A percentile compares a stretch with the other conserved stretches of the same genome.
Evolutionary conservation across 1,140 invertebrate species (phyloP).

Genomic region (Penaeus vannamei): DNA sequence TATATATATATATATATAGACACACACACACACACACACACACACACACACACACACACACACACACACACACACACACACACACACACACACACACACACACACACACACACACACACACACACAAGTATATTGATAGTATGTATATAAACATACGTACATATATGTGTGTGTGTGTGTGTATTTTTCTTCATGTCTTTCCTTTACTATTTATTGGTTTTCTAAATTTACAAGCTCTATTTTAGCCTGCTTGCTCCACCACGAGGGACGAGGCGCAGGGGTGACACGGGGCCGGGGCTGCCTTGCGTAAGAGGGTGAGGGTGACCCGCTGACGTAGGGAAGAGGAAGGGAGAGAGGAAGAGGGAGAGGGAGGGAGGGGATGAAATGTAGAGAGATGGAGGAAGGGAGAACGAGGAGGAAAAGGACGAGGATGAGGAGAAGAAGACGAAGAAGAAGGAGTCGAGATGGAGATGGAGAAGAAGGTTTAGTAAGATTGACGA

Average conservation of each 20-base stretch:
- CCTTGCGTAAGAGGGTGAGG: conserved; percentile 36
- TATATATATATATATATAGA: conserved; percentile 26
- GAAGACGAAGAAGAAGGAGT: not conserved
- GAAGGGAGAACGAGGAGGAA: not conserved
- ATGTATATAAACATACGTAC: too few relatives aligned
- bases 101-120: not conserved
- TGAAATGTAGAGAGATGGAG: too few relatives aligned
- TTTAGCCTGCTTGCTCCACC: too few relatives aligned
- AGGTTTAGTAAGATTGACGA: too few relatives aligned
- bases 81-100: conserved; percentile 31
- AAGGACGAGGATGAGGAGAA: not conserved
- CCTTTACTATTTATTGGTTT: too few relatives aligned
- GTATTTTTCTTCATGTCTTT: too few relatives aligned
- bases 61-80: conserved; percentile 7
- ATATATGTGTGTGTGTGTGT: too few relatives aligned
- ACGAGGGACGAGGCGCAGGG: not conserved
- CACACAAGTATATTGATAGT: not conserved
- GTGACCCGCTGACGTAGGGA: not conserved
- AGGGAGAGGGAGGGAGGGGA: conserved; percentile 13
- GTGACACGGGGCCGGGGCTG: conserved; percentile 25
- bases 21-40: conserved; percentile 8
- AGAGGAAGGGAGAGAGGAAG: conserved; percentile 42
- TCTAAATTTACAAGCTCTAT: too few relatives aligned
- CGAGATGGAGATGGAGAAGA: not conserved
- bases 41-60: not conserved